These are phyloP conservation scores for Bombus vancouverensis DNA, from an alignment of 1,140 invertebrate genomes.

Conservation along the genomic window DNA sequence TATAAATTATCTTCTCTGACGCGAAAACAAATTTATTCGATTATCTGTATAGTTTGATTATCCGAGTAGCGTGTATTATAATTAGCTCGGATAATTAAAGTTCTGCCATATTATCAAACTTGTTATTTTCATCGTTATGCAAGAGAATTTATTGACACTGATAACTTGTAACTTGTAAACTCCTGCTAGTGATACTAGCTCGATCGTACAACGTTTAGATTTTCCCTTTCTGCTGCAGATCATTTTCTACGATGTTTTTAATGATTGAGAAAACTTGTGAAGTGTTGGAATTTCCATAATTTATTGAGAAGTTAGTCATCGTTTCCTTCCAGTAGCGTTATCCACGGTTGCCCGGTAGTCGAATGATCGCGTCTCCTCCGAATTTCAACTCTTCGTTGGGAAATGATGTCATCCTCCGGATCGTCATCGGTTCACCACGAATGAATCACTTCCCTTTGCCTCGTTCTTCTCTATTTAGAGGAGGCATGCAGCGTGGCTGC, in stretches of 20 bases:
- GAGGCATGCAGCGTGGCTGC: background rate
- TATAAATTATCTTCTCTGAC: too few relatives aligned
- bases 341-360: background rate
- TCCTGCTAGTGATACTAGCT: too few relatives aligned
- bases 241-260: background rate
- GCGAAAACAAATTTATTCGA: too few relatives aligned
- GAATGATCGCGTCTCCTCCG: background rate
- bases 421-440: slow-evolving; percentile 45
- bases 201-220: too few relatives aligned
- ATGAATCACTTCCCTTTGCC: slow-evolving; percentile 60
- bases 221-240: too few relatives aligned
- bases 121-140: too few relatives aligned
- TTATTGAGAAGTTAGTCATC: background rate
- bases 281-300: background rate
- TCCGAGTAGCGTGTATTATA: too few relatives aligned
- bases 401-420: slow-evolving; percentile 56
- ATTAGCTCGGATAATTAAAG: too few relatives aligned
- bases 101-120: too few relatives aligned
- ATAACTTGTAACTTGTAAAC: too few relatives aligned
- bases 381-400: slow-evolving; percentile 51
- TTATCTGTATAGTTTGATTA: too few relatives aligned
- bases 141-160: too few relatives aligned
- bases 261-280: background rate
- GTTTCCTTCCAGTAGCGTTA: background rate
- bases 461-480: slow-evolving; percentile 39